phyloP scores from a whole-genome alignment of 2,113 vertebrate genomes.

The Colossoma macropomum region DNA sequence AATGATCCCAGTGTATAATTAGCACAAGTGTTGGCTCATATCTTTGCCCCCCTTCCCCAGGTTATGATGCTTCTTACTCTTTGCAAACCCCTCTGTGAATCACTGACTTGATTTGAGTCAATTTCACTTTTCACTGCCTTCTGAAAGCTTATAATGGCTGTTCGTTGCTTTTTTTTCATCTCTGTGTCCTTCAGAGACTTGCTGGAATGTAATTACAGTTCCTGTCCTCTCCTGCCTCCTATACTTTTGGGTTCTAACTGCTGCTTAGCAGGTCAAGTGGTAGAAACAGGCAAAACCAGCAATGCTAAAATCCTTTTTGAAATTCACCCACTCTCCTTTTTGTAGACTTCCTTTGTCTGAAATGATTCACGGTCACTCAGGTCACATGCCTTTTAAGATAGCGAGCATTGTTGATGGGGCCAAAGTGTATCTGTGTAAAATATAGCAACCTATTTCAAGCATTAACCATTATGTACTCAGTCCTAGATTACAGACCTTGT shows the following conservation, averaged over 20 bases:
- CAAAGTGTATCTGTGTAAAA: background rate
- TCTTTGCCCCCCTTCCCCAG: background rate
- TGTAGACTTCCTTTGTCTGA: background rate
- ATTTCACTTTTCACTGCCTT: background rate
- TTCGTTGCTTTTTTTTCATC: background rate
- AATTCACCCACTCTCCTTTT: background rate
- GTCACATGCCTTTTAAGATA: background rate
- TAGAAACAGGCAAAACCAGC: background rate
- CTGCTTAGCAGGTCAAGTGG: background rate
- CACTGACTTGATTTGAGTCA: background rate
- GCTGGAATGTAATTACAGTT: background rate
- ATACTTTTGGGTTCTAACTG: background rate
- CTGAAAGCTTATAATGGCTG: background rate
- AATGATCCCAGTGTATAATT: constrained; percentile 41
- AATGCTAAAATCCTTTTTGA: background rate
- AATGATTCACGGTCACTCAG: background rate
- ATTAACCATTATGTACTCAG: background rate
- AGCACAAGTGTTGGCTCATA: constrained; percentile 20
- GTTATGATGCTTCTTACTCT: background rate
- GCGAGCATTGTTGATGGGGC: background rate
- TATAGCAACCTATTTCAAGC: background rate
- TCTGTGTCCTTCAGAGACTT: background rate
- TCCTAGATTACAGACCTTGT: background rate
- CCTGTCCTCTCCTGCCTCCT: background rate
- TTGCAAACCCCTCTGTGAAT: background rate